Conservation (phyloP, 2,113 vertebrate genomes). For the Misgurnus anguillicaudatus region DNA sequence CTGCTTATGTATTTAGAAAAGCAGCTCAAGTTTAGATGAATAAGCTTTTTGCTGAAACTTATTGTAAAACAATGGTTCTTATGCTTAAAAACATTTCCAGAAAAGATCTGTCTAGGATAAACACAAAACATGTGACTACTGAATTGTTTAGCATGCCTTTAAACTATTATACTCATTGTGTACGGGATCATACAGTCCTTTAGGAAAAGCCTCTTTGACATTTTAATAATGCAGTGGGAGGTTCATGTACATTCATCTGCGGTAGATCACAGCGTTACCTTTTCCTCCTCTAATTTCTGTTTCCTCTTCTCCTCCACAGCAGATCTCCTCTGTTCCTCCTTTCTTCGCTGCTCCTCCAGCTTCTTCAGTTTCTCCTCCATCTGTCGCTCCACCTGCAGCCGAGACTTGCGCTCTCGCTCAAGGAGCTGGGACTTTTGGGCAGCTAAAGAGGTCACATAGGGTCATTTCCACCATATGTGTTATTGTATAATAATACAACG, state of each 20-base stretch:
- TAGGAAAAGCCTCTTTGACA: not conserved
- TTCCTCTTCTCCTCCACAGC: slow-evolving; percentile 92
- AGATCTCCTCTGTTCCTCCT: slow-evolving; percentile 86
- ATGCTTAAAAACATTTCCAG: not conserved
- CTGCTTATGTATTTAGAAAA: too few relatives aligned
- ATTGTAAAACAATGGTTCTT: too few relatives aligned
- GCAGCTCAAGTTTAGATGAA: too few relatives aligned
- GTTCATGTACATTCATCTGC: not conserved
- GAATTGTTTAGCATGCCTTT: not conserved
- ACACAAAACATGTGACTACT: not conserved
- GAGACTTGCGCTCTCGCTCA: slow-evolving; percentile 90
- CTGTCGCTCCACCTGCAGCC: slow-evolving; percentile 87
- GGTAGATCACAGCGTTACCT: slow-evolving; percentile 68
- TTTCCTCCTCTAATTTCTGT: slow-evolving; percentile 88
- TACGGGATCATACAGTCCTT: not conserved
- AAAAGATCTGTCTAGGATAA: too few relatives aligned
- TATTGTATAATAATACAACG: not conserved
- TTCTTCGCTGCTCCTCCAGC: slow-evolving; percentile 86
- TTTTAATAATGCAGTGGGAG: not conserved
- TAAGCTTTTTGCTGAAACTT: too few relatives aligned
- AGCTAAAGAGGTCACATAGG: slow-evolving; percentile 67
- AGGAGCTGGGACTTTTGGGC: slow-evolving; percentile 85
- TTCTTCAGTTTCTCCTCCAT: slow-evolving; percentile 89
- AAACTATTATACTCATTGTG: not conserved
- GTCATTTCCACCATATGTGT: not conserved